A percentile compares a stretch with the other conserved stretches of the same genome.
These are phyloP conservation scores for Hydrozoanthus tunicans DNA, from an alignment of 64 coral and sea anemone species.

Conservation along the genomic window DNA sequence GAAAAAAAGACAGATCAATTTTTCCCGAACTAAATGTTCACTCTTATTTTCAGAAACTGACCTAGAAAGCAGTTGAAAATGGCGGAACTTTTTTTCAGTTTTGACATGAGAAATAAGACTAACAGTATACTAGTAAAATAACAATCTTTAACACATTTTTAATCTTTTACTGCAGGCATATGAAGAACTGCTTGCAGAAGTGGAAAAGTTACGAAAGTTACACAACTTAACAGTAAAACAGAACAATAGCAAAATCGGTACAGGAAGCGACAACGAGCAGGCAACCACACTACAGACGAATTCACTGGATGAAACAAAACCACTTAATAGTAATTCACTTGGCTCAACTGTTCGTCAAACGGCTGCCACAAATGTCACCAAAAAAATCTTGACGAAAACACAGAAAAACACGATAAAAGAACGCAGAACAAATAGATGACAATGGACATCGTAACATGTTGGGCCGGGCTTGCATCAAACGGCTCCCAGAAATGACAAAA, in stretches of 20 bases:
- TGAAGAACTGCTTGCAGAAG: slow-evolving; percentile 38
- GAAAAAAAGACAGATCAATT: too few species aligned
- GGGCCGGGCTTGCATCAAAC: too few species aligned
- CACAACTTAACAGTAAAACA: slow-evolving; percentile 1
- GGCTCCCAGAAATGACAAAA: too few species aligned
- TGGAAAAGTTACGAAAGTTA: slow-evolving; percentile 32
- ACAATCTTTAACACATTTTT: neutral
- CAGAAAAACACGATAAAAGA: neutral
- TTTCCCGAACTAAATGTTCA: too few species aligned
- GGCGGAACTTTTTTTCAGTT: too few species aligned
- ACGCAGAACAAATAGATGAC: too few species aligned
- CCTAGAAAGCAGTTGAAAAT: too few species aligned
- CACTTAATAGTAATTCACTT: neutral
- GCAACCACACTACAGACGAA: neutral
- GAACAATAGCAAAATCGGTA: neutral
- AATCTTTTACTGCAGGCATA: slow-evolving; percentile 4
- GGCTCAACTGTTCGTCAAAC: neutral
- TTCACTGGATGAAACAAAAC: too few species aligned
- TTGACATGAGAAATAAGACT: neutral
- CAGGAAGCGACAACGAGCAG: neutral
- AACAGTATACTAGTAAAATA: neutral
- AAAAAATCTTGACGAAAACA: neutral
- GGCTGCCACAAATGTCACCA: neutral
- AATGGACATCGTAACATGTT: too few species aligned
- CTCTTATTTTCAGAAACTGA: too few species aligned